These are phyloP conservation scores for Gallinago stenura DNA, from an alignment of 2,797 vertebrate species.

Conservation along the genomic window DNA sequence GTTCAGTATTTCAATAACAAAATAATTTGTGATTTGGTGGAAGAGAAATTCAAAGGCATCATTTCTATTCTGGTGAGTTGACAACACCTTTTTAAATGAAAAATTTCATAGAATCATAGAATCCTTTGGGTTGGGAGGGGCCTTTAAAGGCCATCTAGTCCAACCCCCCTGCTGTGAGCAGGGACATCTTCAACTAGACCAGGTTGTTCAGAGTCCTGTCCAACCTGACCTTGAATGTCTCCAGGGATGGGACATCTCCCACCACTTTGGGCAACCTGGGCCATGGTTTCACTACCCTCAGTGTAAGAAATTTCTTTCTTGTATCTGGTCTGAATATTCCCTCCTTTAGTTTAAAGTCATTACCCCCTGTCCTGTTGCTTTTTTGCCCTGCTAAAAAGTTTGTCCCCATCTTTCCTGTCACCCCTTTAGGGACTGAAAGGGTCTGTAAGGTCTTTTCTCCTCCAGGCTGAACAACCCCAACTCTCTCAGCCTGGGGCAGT, in stretches of 20 bases:
- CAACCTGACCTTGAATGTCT: neutral
- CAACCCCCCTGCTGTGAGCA: neutral
- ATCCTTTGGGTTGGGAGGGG: neutral
- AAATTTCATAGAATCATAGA: neutral
- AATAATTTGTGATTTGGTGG: conserved; percentile 97
- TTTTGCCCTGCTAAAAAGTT: neutral
- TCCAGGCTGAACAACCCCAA: neutral
- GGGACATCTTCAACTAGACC: neutral
- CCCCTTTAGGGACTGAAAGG: neutral
- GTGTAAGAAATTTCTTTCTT: neutral
- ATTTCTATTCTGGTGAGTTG: conserved; percentile 93
- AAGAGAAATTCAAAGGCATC: conserved; percentile 98
- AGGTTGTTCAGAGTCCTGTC: neutral
- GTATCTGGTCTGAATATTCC: neutral
- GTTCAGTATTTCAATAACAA: conserved; percentile 99
- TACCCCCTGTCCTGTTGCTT: too few relatives aligned
- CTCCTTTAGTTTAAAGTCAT: neutral
- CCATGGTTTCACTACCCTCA: neutral
- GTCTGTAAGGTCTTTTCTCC: neutral
- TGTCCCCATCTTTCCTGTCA: neutral
- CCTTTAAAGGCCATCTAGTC: neutral
- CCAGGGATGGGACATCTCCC: neutral
- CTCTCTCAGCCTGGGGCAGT: neutral
- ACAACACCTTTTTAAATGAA: neutral
- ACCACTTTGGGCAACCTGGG: neutral